phyloP scores from a whole-genome alignment of 1,140 invertebrate genomes.

The Drosophila varians region DNA sequence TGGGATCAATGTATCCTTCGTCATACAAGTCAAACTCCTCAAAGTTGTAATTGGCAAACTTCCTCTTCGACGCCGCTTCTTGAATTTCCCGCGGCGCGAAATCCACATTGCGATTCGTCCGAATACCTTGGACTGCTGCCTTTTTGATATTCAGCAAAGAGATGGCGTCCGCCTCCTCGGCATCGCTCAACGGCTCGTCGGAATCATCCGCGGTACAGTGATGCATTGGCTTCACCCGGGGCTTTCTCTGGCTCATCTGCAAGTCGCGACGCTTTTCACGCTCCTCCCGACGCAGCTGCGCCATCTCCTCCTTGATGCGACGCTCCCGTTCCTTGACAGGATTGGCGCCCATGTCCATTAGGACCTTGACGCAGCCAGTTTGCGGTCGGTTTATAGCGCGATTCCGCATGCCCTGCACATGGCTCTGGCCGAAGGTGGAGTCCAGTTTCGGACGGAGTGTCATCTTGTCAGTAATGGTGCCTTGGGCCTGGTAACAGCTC shows the following conservation, averaged over 20 bases:
- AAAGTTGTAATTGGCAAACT: background rate
- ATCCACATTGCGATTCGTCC: conserved; percentile 31
- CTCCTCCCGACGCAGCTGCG: conserved; percentile 10
- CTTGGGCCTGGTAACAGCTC: conserved; percentile 29
- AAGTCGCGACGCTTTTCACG: conserved; percentile 20
- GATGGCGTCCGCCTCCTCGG: background rate
- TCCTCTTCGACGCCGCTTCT: background rate
- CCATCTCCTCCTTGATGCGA: conserved; percentile 23
- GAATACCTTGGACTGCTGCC: conserved; percentile 1
- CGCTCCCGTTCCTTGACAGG: conserved; percentile 30
- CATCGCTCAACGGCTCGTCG: background rate
- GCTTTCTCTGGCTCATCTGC: conserved; percentile 20
- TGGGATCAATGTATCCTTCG: background rate
- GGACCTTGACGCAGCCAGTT: conserved; percentile 29
- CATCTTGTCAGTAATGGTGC: conserved; percentile 40
- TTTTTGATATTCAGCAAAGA: background rate
- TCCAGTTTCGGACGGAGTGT: conserved; percentile 48
- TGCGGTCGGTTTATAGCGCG: conserved; percentile 26
- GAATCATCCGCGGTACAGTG: conserved; percentile 41
- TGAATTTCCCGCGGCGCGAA: background rate
- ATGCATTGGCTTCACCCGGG: conserved; percentile 15
- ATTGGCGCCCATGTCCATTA: conserved; percentile 27
- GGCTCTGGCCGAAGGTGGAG: conserved; percentile 38
- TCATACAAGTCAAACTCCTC: background rate
- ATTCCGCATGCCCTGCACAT: conserved; percentile 41